phyloP scores from a whole-genome alignment of 1,140 invertebrate species.

The Tetranychus cinnabarinus region DNA sequence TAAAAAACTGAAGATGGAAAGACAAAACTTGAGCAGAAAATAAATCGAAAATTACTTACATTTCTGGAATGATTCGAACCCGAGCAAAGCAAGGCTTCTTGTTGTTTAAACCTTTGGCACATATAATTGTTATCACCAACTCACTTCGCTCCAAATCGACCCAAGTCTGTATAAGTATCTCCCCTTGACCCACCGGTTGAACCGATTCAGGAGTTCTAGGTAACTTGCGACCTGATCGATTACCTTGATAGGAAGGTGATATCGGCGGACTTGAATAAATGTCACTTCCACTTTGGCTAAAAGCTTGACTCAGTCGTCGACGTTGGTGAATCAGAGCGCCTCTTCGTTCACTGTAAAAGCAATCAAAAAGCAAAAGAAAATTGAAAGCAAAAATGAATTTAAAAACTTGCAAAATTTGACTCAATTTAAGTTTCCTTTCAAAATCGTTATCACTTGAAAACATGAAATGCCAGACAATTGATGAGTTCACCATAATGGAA shows the following conservation, averaged over 20 bases:
- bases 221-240: neutral
- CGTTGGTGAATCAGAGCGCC: conserved; percentile 3
- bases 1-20: neutral
- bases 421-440: too few species aligned
- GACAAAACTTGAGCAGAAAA: neutral
- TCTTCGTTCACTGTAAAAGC: neutral
- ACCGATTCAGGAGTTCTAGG: neutral
- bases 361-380: neutral
- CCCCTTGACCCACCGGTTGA: neutral
- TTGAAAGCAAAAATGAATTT: neutral
- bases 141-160: conserved; percentile 4
- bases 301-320: conserved; percentile 5
- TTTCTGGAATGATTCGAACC: conserved; percentile 6
- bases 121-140: conserved; percentile 3
- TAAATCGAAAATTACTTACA: conserved; percentile 1
- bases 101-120: neutral
- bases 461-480: too few species aligned
- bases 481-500: too few species aligned
- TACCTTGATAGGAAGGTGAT: neutral
- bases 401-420: neutral
- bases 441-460: too few species aligned
- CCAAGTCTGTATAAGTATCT: conserved; percentile 4
- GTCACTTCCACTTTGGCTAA: neutral
- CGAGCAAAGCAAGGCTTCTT: conserved; percentile 2
- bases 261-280: neutral